Percentiles rank a stretch among this genome's conserved stretches.
These are phyloP conservation scores for Ispidina picta DNA, from an alignment of 2,797 vertebrate genomes.

Conservation along the genomic window DNA sequence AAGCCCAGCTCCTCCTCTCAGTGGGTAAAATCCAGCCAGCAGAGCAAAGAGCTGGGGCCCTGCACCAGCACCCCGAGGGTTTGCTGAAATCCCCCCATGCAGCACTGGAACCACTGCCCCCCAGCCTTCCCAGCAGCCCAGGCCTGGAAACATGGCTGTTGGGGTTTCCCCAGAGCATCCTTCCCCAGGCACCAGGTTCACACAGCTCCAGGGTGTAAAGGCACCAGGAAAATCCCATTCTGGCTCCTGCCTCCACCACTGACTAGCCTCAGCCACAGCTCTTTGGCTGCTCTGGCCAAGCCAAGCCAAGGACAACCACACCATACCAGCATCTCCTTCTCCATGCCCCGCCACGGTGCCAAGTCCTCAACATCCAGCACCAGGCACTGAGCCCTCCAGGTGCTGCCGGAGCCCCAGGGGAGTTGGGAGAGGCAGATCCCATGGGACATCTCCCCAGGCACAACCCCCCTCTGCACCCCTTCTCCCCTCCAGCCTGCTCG, in stretches of 20 bases:
- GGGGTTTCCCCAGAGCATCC: neutral
- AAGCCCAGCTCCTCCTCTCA: neutral
- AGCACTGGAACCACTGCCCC: neutral
- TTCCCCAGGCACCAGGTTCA: neutral
- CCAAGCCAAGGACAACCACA: neutral
- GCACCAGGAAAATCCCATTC: neutral
- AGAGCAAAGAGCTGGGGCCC: neutral
- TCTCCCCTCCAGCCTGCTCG: accelerated
- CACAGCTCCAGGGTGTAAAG: neutral
- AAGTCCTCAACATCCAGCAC: accelerated
- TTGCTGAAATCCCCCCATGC: neutral
- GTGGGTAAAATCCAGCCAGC: neutral
- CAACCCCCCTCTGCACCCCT: neutral
- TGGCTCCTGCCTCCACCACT: neutral
- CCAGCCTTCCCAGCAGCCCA: neutral
- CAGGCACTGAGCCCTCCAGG: accelerated
- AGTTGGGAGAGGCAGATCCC: neutral
- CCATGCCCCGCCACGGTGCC: neutral
- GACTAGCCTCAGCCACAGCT: neutral
- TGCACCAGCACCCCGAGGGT: neutral
- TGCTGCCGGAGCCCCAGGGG: accelerated
- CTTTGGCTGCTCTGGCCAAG: neutral
- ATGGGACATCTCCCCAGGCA: neutral
- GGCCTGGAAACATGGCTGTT: neutral
- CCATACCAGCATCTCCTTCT: neutral